Conservation (phyloP, 1,140 invertebrate genomes). For the Pachypeltis micranthus region DNA sequence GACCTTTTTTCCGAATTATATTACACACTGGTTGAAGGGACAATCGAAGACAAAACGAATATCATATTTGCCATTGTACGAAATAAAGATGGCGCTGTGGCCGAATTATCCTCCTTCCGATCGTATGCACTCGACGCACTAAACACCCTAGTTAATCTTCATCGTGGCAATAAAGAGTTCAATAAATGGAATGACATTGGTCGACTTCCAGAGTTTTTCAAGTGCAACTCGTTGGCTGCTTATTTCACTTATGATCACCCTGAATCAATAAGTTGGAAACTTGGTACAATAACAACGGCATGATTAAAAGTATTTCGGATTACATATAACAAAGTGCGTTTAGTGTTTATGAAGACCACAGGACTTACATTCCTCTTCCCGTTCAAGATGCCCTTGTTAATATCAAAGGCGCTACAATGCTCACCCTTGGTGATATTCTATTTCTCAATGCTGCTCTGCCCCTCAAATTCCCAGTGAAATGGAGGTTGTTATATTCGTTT, state of each 20-base stretch:
- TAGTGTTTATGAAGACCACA: conserved; percentile 1
- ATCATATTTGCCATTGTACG: background rate
- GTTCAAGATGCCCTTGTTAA: conserved; percentile 9
- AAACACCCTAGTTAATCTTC: background rate
- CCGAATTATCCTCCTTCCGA: background rate
- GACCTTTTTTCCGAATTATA: background rate
- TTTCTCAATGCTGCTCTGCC: conserved; percentile 6
- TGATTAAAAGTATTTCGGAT: background rate
- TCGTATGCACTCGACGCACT: no score
- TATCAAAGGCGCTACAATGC: background rate
- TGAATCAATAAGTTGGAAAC: background rate
- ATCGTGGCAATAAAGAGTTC: conserved; percentile 1
- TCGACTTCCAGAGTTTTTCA: background rate
- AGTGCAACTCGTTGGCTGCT: background rate
- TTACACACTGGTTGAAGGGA: conserved; percentile 1
- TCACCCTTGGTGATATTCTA: conserved; percentile 3
- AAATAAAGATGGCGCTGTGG: background rate
- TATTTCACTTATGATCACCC: background rate
- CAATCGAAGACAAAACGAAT: background rate
- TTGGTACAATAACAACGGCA: conserved; percentile 2
- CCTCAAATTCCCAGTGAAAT: conserved; percentile 37
- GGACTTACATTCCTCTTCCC: conserved; percentile 1
- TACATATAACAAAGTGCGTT: background rate
- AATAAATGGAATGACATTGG: conserved; percentile 3
- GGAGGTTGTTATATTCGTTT: conserved; percentile 74